Evolutionary conservation across 2,888 invertebrate species (phyloP).

Genomic region (Drosophila bunnanda): DNA sequence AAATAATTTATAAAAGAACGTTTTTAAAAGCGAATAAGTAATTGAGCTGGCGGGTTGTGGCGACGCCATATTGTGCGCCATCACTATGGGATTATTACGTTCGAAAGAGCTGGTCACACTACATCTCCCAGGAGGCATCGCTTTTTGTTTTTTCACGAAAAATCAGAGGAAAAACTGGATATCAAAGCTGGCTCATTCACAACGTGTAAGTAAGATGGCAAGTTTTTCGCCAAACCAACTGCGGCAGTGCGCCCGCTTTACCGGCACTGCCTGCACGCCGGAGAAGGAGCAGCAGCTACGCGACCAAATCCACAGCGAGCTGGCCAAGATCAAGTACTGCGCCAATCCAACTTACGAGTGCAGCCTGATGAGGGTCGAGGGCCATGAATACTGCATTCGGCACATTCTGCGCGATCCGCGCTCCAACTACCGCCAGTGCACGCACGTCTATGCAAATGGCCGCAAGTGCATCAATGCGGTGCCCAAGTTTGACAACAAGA

Average conservation of each 20-base stretch:
- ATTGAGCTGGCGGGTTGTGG: background rate
- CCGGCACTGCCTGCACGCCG: constrained; percentile 61
- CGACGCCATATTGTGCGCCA: background rate
- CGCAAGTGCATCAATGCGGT: constrained; percentile 92
- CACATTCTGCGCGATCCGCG: constrained; percentile 93
- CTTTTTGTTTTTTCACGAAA: constrained; percentile 3
- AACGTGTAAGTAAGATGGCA: constrained; percentile 46
- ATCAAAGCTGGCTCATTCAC: background rate
- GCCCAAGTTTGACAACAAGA: constrained; percentile 89
- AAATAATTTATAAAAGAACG: too few relatives aligned
- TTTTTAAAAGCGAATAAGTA: background rate
- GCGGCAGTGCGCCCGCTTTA: constrained; percentile 66
- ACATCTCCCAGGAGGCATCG: constrained; percentile 7
- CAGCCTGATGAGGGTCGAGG: constrained; percentile 88
- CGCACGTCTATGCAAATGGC: constrained; percentile 88
- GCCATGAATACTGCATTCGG: constrained; percentile 90
- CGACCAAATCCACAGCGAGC: constrained; percentile 87
- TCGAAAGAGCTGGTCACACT: constrained; percentile 8
- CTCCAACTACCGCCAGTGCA: constrained; percentile 94
- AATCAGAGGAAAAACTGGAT: background rate
- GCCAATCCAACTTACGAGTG: constrained; percentile 89
- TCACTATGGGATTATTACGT: background rate
- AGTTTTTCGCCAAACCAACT: constrained; percentile 71
- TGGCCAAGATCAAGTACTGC: constrained; percentile 87
- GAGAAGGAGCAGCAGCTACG: constrained; percentile 82